Evolutionary conservation across 2,888 invertebrate species (phyloP).

Genomic region (Phrixothrix hirtus): DNA sequence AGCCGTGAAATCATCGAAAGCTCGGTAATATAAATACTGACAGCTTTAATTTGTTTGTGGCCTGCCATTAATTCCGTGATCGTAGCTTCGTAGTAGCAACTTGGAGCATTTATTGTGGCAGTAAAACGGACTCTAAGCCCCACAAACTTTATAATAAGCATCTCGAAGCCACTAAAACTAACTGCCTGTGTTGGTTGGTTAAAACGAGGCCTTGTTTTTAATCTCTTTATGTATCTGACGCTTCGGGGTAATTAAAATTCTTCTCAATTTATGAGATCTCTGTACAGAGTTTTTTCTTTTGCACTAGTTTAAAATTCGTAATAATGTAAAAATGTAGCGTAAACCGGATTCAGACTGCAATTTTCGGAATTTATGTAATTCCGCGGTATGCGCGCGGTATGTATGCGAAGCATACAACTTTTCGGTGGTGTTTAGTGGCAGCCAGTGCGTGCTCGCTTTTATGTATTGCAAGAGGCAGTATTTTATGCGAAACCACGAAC

Average conservation of each 20-base stretch:
- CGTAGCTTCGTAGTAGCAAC: slow-evolving; percentile 38
- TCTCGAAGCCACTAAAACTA: slow-evolving; percentile 36
- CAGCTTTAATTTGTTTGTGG: slow-evolving; percentile 46
- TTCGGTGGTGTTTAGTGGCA: slow-evolving; percentile 9
- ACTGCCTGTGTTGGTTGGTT: slow-evolving; percentile 29
- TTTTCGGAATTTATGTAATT: slow-evolving; percentile 36
- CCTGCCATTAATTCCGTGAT: slow-evolving; percentile 45
- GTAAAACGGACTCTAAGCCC: slow-evolving; percentile 47
- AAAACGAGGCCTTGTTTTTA: slow-evolving; percentile 43
- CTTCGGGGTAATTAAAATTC: slow-evolving; percentile 43
- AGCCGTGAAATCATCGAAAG: slow-evolving; percentile 29
- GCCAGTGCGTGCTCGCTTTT: slow-evolving; percentile 19
- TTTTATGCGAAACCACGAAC: slow-evolving; percentile 30
- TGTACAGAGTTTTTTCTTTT: slow-evolving; percentile 32
- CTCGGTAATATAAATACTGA: slow-evolving; percentile 34
- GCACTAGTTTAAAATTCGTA: slow-evolving; percentile 35
- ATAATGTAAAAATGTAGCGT: slow-evolving; percentile 36
- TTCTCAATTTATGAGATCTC: slow-evolving; percentile 41
- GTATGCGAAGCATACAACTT: slow-evolving; percentile 19
- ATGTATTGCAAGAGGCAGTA: slow-evolving; percentile 17
- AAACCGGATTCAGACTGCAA: slow-evolving; percentile 29
- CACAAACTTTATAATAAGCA: slow-evolving; percentile 50
- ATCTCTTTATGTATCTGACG: slow-evolving; percentile 45
- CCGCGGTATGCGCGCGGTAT: slow-evolving; percentile 30
- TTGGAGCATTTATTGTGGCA: slow-evolving; percentile 47